Evolutionary conservation across 2,113 vertebrate genomes (phyloP), one percentile per base, ranked within the genome.

Genomic region (Etheostoma cragini): DNA sequence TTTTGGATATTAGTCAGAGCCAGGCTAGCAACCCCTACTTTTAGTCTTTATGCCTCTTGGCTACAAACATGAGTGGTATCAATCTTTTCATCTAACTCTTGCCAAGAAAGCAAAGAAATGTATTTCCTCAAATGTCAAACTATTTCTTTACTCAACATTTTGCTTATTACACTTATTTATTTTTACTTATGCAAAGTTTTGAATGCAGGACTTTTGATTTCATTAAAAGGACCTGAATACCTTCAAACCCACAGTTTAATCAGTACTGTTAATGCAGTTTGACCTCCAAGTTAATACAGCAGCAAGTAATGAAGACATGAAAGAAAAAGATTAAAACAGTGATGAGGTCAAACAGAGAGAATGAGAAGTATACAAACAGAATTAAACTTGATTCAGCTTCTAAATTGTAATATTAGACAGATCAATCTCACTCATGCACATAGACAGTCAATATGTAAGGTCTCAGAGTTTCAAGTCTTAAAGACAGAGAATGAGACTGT

Each of bases 231-330:
- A 75, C 47, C 33, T 45, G 38, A 21, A 26, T 24, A 8, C 2
- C 1, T 8, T 42, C 38, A 10, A 42, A 21, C 47, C 42, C 38
- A 76, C 26, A 60, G 6, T 24, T 49, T 63, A 62, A 53, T 22
- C 42, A 71, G 67, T 33, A 21, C 4, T 38, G n/a, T 60, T 61
- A 17, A 77, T 13, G 58, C 2, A 3, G 30, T 70, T 64, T 78
- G 60, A 86, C 69, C 79, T 81, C 78, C 42, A 64, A 66, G 69
- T 16, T 56, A 69, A 68, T 69, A 26, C 30, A 73, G 26, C n/a
- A 19, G 53, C 38, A 76, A 57, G 30, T 33, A 42, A 72, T 73
- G n/a, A 81, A 63, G 42, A 63, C 38, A n/a, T 46, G 49, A 64
- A 62, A 22, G 12, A 26, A 52, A 72, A 16, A 49, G 21, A 57